Conservation (phyloP, 2,797 vertebrate species). For the Schizopygopsis malacanthus region DNA sequence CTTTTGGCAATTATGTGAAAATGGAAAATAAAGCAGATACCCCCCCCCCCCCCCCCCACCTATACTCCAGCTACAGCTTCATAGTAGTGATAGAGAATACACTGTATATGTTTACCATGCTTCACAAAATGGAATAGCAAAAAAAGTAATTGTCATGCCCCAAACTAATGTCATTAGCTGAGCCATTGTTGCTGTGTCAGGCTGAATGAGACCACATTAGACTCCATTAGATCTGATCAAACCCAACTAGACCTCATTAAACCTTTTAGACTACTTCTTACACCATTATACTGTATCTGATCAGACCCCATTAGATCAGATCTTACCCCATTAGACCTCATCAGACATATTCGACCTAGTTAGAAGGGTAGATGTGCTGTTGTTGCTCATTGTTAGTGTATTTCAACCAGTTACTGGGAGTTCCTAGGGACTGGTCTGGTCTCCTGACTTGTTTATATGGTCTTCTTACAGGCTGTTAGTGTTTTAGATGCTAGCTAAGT, state of each 20-base stretch:
- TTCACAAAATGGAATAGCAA: background rate
- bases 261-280: background rate
- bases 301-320: background rate
- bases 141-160: background rate
- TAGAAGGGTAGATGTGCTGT: background rate
- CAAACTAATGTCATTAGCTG: background rate
- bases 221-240: background rate
- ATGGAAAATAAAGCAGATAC: background rate
- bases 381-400: background rate
- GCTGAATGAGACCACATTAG: background rate
- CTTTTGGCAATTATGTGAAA: background rate
- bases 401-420: background rate
- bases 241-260: background rate
- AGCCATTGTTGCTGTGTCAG: background rate
- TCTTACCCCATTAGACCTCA: background rate
- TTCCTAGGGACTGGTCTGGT: no score
- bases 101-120: background rate
- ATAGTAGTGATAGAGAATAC: background rate
- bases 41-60: no score
- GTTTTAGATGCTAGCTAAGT: background rate
- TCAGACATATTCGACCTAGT: background rate
- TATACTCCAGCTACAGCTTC: background rate
- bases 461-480: background rate
- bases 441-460: background rate
- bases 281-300: background rate